phyloP scores from a whole-genome alignment of 2,797 vertebrate species.

The Craterocephalus amniculus region DNA sequence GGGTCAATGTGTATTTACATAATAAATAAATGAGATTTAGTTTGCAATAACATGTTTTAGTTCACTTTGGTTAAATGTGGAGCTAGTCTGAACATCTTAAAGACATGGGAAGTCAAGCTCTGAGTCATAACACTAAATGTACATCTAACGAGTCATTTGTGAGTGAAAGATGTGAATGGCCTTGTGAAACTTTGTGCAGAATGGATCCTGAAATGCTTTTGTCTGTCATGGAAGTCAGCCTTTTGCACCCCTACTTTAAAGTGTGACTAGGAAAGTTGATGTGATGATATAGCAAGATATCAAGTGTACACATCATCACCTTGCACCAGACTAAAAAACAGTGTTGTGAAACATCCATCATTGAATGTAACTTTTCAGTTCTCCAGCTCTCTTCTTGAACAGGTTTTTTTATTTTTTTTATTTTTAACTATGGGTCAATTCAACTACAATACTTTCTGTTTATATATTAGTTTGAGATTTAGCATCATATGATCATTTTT shows the following conservation, averaged over 20 bases:
- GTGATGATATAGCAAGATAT: neutral
- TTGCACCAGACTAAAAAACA: too few species aligned
- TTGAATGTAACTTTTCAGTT: neutral
- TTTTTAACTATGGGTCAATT: neutral
- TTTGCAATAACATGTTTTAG: constrained; percentile 1
- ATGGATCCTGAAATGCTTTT: neutral
- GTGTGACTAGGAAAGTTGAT: neutral
- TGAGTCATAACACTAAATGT: neutral
- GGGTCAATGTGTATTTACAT: neutral
- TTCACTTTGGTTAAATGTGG: too few species aligned
- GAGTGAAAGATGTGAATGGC: neutral
- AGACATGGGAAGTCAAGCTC: too few species aligned
- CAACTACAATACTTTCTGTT: neutral
- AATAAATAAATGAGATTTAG: constrained; percentile 12
- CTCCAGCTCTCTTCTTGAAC: neutral
- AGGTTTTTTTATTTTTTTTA: too few species aligned
- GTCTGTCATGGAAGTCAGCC: neutral
- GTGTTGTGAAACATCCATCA: too few species aligned
- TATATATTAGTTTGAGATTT: neutral
- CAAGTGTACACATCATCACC: neutral
- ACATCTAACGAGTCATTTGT: neutral
- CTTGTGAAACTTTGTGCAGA: neutral
- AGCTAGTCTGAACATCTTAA: neutral
- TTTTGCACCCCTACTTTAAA: neutral
- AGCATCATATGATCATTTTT: neutral